Evolutionary conservation across 2,113 vertebrate species (phyloP), one percentile per base, ranked within the genome.

Genomic region (Andinoacara biseriatus): DNA sequence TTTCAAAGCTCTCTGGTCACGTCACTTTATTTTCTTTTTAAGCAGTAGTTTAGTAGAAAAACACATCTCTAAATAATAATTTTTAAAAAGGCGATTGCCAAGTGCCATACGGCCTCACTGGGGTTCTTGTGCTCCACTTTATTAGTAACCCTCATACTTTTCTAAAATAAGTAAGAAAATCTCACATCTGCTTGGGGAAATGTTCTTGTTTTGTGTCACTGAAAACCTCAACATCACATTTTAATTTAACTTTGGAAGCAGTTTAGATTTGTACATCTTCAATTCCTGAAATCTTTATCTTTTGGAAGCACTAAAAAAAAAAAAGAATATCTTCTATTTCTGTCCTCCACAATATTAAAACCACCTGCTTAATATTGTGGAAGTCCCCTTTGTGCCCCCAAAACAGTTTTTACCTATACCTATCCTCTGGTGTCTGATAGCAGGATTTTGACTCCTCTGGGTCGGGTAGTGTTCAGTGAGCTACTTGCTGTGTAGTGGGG

Each of bases 241-340:
- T 46, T 46, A 20, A 69, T 29, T 69, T 52, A 1, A 9, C 7
- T 52, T 52, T 3, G 6, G 20, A 54, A 54, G 52, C 8, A 4
- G 52, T 18, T 54, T 54, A 54, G 18, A 54, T 7, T 69, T 31
- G 24, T 31, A 29, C 15, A 67, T 52, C 65, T 52, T 69, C 24
- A 0, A 6, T 43, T 0, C 40, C 65, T 69, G 5, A 69, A 29
- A 20, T 29, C 15, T 49, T 52, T 52, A 49, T 46, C 13, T 46
- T 46, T 5, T 46, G 40, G 40, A 49, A 49, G 18, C 24, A 29
- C 43, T 52, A 33, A 33, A 33, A 33, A 24, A 7, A 4, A 69
- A 24, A 52, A 26, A 20, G 9, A 69, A 69, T 69, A 0, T 0
- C 3, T 69, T 49, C 26, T 49, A 49, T 24, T 29, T 43, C 15